These are phyloP conservation scores for Palythoa grandiflora DNA, from an alignment of 92 coral and sea anemone genomes.

Conservation along the genomic window DNA sequence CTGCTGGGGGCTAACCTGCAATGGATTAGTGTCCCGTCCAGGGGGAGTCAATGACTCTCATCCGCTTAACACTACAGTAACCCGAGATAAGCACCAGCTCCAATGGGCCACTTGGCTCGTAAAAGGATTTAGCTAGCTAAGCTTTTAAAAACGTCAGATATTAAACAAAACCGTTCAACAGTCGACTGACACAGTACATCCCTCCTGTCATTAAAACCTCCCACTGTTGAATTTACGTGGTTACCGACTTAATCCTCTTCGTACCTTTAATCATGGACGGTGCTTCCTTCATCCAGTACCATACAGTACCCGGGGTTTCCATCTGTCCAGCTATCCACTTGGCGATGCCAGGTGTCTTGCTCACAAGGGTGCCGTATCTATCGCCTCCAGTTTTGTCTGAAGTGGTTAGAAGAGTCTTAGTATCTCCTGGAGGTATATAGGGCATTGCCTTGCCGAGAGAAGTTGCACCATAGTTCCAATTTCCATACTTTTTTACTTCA, in stretches of 20 bases:
- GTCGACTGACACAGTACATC: too few relatives aligned
- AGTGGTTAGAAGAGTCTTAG: conserved; percentile 80
- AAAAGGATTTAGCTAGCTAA: too few relatives aligned
- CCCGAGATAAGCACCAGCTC: too few relatives aligned
- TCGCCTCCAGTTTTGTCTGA: conserved; percentile 77
- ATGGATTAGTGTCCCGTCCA: too few relatives aligned
- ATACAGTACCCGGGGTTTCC: conserved; percentile 84
- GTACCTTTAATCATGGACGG: conserved; percentile 76
- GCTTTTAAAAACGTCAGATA: too few relatives aligned
- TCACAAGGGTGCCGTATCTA: conserved; percentile 82
- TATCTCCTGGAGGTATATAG: conserved; percentile 74
- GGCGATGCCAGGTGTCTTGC: conserved; percentile 64
- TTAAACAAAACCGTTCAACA: too few relatives aligned
- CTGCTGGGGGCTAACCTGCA: too few relatives aligned
- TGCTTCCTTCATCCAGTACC: conserved; percentile 99
- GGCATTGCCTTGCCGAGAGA: conserved; percentile 89
- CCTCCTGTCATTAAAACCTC: background rate
- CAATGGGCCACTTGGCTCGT: too few relatives aligned
- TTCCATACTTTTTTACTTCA: conserved; percentile 79
- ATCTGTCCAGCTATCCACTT: conserved; percentile 82
- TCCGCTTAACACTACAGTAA: too few relatives aligned
- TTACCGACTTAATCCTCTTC: background rate
- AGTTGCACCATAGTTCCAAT: conserved; percentile 84
- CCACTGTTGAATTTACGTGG: too few relatives aligned
- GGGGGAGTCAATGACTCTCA: too few relatives aligned